phyloP scores from a whole-genome alignment of 2,113 vertebrate species.

The Leuciscus idus region DNA sequence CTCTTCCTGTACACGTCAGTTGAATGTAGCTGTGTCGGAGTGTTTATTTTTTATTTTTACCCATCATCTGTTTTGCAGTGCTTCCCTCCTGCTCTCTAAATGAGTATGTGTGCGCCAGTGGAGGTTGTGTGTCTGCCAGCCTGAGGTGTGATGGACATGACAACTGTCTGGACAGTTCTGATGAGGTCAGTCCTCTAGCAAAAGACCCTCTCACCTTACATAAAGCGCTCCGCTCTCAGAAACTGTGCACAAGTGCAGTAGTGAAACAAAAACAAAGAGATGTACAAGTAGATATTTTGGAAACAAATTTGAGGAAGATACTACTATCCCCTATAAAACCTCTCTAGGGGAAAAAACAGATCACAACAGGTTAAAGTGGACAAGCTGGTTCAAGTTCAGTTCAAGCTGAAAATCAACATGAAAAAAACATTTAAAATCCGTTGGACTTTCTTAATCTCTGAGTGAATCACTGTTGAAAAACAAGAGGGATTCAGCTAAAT shows the following conservation, averaged over 20 bases:
- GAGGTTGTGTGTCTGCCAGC: constrained; percentile 90
- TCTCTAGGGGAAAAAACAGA: background rate
- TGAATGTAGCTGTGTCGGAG: constrained; percentile 33
- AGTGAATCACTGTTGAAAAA: background rate
- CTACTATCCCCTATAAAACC: too few relatives aligned
- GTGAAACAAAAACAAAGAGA: background rate
- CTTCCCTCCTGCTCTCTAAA: constrained; percentile 90
- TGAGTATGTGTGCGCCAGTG: constrained; percentile 90
- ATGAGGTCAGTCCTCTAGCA: constrained; percentile 83
- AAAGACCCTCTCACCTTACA: constrained; percentile 14
- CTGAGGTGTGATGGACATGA: constrained; percentile 90
- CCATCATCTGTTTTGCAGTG: constrained; percentile 68
- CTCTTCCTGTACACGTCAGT: constrained; percentile 5
- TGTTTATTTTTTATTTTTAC: background rate
- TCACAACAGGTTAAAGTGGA: background rate
- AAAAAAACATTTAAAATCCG: background rate
- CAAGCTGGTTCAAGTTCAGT: background rate
- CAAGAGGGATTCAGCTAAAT: background rate
- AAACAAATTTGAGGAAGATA: background rate
- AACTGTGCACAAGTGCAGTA: constrained; percentile 25
- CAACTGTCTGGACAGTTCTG: constrained; percentile 94
- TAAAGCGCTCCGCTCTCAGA: background rate
- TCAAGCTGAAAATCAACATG: background rate
- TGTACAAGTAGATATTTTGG: background rate
- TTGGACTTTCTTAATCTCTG: background rate